Evolutionary conservation across 2,888 invertebrate species (phyloP).

Genomic region (Lycia hirtaria): DNA sequence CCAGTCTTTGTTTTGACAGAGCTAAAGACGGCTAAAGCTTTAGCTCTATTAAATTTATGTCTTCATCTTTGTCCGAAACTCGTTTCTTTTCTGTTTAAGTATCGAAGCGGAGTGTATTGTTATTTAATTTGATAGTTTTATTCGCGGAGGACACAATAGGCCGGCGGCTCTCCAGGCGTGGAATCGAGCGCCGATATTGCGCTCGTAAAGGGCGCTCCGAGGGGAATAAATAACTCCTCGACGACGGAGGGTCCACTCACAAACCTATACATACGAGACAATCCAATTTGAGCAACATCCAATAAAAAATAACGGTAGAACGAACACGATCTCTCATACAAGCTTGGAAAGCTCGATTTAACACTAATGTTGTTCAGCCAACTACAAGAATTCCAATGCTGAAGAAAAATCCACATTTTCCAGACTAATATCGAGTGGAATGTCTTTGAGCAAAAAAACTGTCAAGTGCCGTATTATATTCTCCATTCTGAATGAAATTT

Average conservation of each 20-base stretch:
- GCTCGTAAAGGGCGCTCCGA: conserved; percentile 70
- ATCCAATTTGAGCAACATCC: conserved; percentile 43
- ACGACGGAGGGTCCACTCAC: conserved; percentile 41
- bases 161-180: conserved; percentile 57
- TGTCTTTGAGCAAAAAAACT: conserved; percentile 31
- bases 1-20: conserved; percentile 30
- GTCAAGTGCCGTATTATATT: conserved; percentile 23
- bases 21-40: conserved; percentile 1
- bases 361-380: conserved; percentile 17
- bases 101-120: conserved; percentile 45
- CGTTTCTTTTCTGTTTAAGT: conserved; percentile 20
- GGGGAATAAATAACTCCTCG: conserved; percentile 69
- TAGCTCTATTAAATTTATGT: conserved; percentile 6
- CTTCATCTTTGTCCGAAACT: conserved; percentile 16
- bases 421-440: conserved; percentile 31
- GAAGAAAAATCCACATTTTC: conserved; percentile 10
- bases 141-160: conserved; percentile 45
- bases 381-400: conserved; percentile 3
- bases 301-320: conserved; percentile 33
- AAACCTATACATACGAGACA: conserved; percentile 39
- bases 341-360: conserved; percentile 17
- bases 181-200: conserved; percentile 72
- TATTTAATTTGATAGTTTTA: conserved; percentile 67
- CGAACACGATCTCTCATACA: conserved; percentile 16
- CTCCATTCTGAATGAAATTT: conserved; percentile 31